Evolutionary conservation across 1,140 invertebrate species (phyloP).

Genomic region (Lucilia cuprina): DNA sequence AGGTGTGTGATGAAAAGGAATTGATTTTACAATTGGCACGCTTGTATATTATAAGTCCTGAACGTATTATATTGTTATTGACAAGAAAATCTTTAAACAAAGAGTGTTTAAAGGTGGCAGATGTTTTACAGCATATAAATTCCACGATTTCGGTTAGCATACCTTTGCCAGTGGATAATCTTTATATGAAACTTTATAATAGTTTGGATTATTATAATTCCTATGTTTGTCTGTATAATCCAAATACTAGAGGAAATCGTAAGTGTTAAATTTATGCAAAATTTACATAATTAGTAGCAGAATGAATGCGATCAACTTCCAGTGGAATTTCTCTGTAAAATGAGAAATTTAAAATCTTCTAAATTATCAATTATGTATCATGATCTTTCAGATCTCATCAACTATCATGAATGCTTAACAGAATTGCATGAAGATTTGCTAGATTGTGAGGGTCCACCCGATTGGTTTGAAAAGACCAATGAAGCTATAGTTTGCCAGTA

Average conservation of each 20-base stretch:
- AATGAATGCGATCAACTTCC: too few relatives aligned
- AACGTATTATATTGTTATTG: constrained; percentile 53
- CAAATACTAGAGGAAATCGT: constrained; percentile 45
- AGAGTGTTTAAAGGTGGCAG: constrained; percentile 45
- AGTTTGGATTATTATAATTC: constrained; percentile 46
- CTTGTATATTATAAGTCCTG: constrained; percentile 54
- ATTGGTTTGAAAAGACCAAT: constrained; percentile 56
- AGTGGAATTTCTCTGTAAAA: too few relatives aligned
- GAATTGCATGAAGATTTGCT: constrained; percentile 57
- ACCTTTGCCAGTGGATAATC: constrained; percentile 45
- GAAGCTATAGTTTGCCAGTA: constrained; percentile 43
- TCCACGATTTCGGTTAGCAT: constrained; percentile 41
- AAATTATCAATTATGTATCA: neutral
- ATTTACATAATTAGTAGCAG: too few relatives aligned
- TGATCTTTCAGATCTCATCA: constrained; percentile 38
- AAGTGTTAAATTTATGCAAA: neutral
- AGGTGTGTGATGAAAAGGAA: constrained; percentile 55
- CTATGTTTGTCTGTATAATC: constrained; percentile 45
- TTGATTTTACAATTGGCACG: constrained; percentile 54
- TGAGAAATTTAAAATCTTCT: neutral
- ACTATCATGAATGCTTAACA: constrained; percentile 47
- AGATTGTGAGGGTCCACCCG: constrained; percentile 55
- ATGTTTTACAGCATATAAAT: constrained; percentile 46
- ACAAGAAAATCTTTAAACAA: constrained; percentile 44
- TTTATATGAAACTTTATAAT: constrained; percentile 48